Evolutionary conservation across 2,888 invertebrate species (phyloP), one percentile per base, ranked within the genome.

Genomic region (Pristionchus fissidentatus): DNA sequence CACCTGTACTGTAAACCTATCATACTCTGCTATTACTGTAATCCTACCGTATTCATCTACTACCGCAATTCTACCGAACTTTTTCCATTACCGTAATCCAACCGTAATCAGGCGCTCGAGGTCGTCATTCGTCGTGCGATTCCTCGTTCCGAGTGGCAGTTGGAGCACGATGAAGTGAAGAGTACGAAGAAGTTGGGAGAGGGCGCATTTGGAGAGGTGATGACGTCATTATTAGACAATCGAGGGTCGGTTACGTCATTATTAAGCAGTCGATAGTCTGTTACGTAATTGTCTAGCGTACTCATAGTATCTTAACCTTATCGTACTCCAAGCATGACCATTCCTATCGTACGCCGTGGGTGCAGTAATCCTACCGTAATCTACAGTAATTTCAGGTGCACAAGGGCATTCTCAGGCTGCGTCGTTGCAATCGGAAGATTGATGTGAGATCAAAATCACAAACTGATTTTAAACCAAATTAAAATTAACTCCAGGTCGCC

Each of bases 111-210:
- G 78, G 32, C 26, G 78, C 29, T 26, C 32, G n/a, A 78, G 32
- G 78, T 78, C 29, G 29, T 81, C 29, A 41, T 81, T 3, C 15
- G 29, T 32, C 60, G 62, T 13, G 43, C 81, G 43, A 49, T 66
- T 15, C n/a, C 32, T 29, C 60, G 81, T 26, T 26, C n/a, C 3
- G n/a, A 29, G 19, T 81, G 81, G 81, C 62, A 81, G 29, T 49
- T 81, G 46, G 81, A 81, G 13, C 81, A 81, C 43, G 60, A 22
- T 7, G 81, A 81, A 13, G 38, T 81, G 2, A 38, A 81, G 32
- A 26, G 41, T 22, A 81, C 81, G 49, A 81, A 81, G 81, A 81
- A 81, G 35, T 29, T 81, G 60, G 81, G 81, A 81, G 81, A 60
- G 35, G 81, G 81, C 15, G 81, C 81, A 0, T 81, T 81, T 26